Evolutionary conservation across 1,140 invertebrate species (phyloP).

Genomic region (Brachionus koreanus): DNA sequence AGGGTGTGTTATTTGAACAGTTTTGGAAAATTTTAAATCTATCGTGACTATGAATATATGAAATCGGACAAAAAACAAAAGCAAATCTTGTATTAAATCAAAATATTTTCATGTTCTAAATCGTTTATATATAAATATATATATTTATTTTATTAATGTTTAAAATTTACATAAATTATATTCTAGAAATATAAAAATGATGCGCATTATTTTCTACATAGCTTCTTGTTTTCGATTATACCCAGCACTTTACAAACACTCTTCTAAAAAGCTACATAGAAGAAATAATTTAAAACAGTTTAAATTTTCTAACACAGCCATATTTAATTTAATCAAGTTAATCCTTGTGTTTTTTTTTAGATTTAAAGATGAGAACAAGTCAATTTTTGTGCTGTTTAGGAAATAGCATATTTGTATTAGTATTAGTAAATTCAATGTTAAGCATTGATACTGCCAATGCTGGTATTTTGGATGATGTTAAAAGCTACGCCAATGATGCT

Average conservation of each 20-base stretch:
- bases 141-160: neutral
- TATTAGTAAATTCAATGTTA: neutral
- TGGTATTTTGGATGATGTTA: neutral
- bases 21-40: neutral
- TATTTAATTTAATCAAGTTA: constrained; percentile 34
- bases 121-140: no score
- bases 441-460: neutral
- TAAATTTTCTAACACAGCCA: neutral
- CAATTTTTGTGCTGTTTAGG: neutral
- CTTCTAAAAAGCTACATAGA: neutral
- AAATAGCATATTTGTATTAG: neutral
- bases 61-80: neutral
- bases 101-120: neutral
- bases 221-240: neutral
- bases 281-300: neutral
- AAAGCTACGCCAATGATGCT: neutral
- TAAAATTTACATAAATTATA: constrained; percentile 7
- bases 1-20: neutral
- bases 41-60: neutral
- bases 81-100: neutral
- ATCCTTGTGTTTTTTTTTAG: neutral
- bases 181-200: neutral
- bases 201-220: neutral
- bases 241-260: neutral
- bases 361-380: neutral